These are phyloP conservation scores for Gerris lacustris DNA, from an alignment of 2,888 invertebrate genomes.

Conservation along the genomic window DNA sequence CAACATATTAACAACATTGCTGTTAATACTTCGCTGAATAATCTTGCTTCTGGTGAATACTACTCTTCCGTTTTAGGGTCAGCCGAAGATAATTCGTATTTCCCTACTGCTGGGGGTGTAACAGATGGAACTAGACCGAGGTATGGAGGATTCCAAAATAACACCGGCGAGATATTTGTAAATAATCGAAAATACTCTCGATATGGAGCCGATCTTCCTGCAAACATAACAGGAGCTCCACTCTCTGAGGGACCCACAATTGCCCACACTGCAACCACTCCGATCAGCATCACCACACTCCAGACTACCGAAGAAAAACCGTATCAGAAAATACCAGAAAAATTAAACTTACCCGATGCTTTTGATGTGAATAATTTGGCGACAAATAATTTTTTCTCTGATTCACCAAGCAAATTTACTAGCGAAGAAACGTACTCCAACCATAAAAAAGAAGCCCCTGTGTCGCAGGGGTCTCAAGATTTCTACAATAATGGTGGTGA, in stretches of 20 bases:
- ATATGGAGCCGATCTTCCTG: conserved; percentile 28
- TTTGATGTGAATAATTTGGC: conserved; percentile 27
- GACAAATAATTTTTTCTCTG: conserved; percentile 22
- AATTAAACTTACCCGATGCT: conserved; percentile 19
- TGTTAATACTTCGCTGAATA: conserved; percentile 18
- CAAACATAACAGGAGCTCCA: conserved; percentile 25
- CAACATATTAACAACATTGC: conserved; percentile 22
- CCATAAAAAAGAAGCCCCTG: conserved; percentile 12
- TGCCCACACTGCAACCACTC: conserved; percentile 17
- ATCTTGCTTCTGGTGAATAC: conserved; percentile 19
- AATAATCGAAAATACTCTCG: conserved; percentile 24
- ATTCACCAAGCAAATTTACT: conserved; percentile 19
- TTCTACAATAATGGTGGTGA: conserved; percentile 12
- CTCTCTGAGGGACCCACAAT: conserved; percentile 7
- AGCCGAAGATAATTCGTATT: conserved; percentile 32
- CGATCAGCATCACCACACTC: conserved; percentile 12
- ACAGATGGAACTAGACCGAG: conserved; percentile 31
- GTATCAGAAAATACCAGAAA: conserved; percentile 5
- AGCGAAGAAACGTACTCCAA: conserved; percentile 21
- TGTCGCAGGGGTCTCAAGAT: conserved; percentile 8
- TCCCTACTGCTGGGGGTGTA: conserved; percentile 34
- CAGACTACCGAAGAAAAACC: conserved; percentile 14
- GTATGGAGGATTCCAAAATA: conserved; percentile 34
- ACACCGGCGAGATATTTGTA: conserved; percentile 19
- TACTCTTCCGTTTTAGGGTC: conserved; percentile 20